These are phyloP conservation scores for Mya arenaria DNA, from an alignment of 1,140 invertebrate species.

Conservation along the genomic window DNA sequence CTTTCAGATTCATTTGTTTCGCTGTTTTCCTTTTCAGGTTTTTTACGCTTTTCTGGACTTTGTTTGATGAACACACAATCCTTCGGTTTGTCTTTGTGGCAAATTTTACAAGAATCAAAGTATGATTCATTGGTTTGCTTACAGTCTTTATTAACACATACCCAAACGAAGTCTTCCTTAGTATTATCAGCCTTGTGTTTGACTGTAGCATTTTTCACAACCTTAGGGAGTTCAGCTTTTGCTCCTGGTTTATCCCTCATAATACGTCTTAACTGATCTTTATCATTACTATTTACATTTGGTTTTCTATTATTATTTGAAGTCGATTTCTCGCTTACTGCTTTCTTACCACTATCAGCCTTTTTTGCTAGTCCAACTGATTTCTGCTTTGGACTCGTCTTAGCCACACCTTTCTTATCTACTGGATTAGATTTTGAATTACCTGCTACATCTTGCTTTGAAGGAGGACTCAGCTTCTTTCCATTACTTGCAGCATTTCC, in stretches of 20 bases:
- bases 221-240: constrained; percentile 19
- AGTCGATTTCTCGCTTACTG: too few species aligned
- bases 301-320: neutral
- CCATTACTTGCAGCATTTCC: too few species aligned
- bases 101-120: constrained; percentile 31
- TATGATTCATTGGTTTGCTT: constrained; percentile 4
- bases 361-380: neutral
- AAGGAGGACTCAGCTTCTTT: too few species aligned
- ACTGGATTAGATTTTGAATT: too few species aligned
- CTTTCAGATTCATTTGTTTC: neutral
- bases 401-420: neutral
- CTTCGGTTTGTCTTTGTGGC: too few species aligned
- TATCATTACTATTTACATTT: neutral
- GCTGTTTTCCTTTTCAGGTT: too few species aligned
- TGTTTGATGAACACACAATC: too few species aligned
- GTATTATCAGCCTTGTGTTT: constrained; percentile 29
- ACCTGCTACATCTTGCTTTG: too few species aligned
- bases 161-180: constrained; percentile 6
- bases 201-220: constrained; percentile 4
- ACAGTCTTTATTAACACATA: constrained; percentile 27
- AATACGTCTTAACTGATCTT: constrained; percentile 4
- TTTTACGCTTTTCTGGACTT: too few species aligned
- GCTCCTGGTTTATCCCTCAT: neutral
- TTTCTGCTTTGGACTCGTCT: neutral
- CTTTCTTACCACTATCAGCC: neutral